These are phyloP conservation scores for Ranitomeya variabilis DNA, from an alignment of 2,113 vertebrate genomes.

Conservation along the genomic window DNA sequence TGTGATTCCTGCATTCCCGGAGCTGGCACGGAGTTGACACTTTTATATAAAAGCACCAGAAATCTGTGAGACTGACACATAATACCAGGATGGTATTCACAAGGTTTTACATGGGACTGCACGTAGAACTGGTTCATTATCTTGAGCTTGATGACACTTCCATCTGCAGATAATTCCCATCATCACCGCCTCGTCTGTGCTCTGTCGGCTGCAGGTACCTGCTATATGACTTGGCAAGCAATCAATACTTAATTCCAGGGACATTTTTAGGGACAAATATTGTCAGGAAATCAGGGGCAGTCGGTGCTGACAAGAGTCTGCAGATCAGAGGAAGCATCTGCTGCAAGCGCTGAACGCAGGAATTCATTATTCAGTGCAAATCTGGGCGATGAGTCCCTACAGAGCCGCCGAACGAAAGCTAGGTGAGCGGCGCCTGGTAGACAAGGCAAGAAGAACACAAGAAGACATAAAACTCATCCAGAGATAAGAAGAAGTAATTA, in stretches of 20 bases:
- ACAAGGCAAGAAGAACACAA: not conserved
- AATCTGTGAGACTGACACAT: no score
- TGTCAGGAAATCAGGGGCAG: not conserved
- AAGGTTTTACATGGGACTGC: no score
- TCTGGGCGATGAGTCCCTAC: not conserved
- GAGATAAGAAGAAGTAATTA: constrained; percentile 18
- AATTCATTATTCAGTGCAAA: constrained; percentile 25
- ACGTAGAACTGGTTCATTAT: no score
- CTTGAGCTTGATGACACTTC: no score
- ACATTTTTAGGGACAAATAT: not conserved
- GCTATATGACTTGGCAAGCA: not conserved
- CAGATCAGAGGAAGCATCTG: constrained; percentile 19
- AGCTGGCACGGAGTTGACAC: no score
- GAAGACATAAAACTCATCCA: not conserved
- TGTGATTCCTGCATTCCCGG: no score
- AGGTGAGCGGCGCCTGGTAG: not conserved
- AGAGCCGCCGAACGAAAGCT: not conserved
- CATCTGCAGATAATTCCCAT: no score
- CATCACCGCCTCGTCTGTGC: no score
- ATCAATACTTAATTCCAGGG: not conserved
- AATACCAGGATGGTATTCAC: no score
- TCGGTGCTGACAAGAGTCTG: not conserved
- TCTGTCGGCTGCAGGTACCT: no score
- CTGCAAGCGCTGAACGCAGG: not conserved
- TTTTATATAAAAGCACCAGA: no score